Evolutionary conservation across 2,888 invertebrate species (phyloP).

Genomic region (Lithophane semibrunnea): DNA sequence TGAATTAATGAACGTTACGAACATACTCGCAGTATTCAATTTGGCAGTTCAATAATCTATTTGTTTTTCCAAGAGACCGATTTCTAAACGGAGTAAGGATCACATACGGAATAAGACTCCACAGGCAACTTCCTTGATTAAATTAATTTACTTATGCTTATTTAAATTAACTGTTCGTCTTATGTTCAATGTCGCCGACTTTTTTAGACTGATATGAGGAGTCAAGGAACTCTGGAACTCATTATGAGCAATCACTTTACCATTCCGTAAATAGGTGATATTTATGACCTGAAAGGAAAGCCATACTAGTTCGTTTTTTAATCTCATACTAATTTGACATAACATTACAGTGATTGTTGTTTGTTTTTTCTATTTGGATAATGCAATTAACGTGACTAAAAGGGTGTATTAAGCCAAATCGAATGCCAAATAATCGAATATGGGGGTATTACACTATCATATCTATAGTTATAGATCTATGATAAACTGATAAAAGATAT

Average conservation of each 20-base stretch:
- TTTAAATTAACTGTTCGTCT: constrained; percentile 5
- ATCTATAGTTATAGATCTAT: no score
- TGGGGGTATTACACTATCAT: no score
- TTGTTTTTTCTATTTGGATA: no score
- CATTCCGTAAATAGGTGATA: not conserved
- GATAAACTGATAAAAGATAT: no score
- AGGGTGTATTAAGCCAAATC: no score
- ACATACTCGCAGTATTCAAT: not conserved
- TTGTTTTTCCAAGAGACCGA: not conserved
- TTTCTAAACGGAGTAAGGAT: not conserved
- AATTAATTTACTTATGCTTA: not conserved
- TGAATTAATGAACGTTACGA: no score
- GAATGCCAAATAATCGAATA: no score
- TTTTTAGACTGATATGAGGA: constrained; percentile 39
- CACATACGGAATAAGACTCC: not conserved
- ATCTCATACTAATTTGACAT: no score
- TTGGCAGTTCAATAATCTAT: not conserved
- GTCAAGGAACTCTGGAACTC: constrained; percentile 38
- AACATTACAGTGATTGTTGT: no score
- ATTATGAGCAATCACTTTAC: constrained; percentile 21
- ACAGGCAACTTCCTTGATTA: not conserved
- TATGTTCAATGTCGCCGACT: constrained; percentile 15
- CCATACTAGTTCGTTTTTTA: no score
- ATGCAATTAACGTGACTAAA: no score
- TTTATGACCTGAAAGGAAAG: not conserved